Base-by-base conservation (phyloP, 1,140 invertebrate species). In the Geopemphigus sp. region DNA sequence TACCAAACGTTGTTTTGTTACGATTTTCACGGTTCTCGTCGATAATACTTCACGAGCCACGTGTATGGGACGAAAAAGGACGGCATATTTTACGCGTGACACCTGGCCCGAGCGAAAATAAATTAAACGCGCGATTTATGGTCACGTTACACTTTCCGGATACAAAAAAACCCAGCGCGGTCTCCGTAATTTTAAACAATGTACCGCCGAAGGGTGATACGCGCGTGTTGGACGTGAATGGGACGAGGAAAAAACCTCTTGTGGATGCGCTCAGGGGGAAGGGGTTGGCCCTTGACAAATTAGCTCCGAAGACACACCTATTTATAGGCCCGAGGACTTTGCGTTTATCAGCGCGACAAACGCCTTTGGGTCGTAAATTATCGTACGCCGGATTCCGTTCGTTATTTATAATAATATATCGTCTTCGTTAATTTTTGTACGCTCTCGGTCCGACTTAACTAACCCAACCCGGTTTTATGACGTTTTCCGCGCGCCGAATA, bases 121-220 rank as follows among this genome's bases (percentile, higher is more conserved):
- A 68, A 68, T 68, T 68, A 68, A n/a, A 68, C 50, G 22, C 14
- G 66, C 22, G 47, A 50, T 68, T 68, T 68, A 68, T 68, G 22
- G 22, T 26, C 66, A 17, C 50, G 66, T 68, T 50, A 47, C n/a
- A 68, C 26, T 24, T 50, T 68, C 14, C 5, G n/a, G 6, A 50
- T 50, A 24, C 66, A 68, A 68, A 68, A 68, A 68, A n/a, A n/a
- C n/a, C 22, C 39, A 50, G 15, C 47, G 24, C n/a, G n/a, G 64
- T 68, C 11, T 47, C 39, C 66, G 66, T 24, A 50, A 45, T 68
- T 68, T 68, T 4, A 26, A 47, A 68, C 66, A 22, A 68, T 68
- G 66, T 68, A 68, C 26, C 50, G 50, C 50, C 17, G 24, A 68
- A 15, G 66, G 66, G 22, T 24, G 22, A n/a, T 50, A 53, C 29